Percentiles rank a stretch among this genome's conserved stretches.
Evolutionary conservation across 2,797 vertebrate genomes (phyloP).

Genomic region (Salarias fasciatus): DNA sequence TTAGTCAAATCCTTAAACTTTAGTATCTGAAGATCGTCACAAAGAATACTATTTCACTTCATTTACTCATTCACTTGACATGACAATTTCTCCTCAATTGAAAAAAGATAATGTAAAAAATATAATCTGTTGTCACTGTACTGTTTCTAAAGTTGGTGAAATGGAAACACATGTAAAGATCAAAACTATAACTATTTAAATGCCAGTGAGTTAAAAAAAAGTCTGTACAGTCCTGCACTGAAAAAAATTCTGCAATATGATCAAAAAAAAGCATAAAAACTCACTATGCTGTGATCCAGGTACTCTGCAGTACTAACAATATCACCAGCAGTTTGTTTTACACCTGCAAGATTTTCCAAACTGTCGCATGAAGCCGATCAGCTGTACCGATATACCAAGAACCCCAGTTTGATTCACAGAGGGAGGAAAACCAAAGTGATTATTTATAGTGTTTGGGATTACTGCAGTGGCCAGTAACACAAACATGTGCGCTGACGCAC

Average conservation of each 20-base stretch:
- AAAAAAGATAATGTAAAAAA: too few relatives aligned
- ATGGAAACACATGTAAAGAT: too few relatives aligned
- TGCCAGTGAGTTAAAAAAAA: conserved; percentile 5
- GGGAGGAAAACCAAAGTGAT: conserved; percentile 63
- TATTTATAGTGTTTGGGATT: conserved; percentile 81
- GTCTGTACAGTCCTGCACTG: not conserved
- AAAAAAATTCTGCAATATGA: not conserved
- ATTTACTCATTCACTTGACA: too few relatives aligned
- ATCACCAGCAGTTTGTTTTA: too few relatives aligned
- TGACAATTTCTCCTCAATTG: too few relatives aligned
- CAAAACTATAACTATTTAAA: not conserved
- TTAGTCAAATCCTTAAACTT: too few relatives aligned
- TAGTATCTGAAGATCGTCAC: too few relatives aligned
- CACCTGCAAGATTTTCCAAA: conserved; percentile 13
- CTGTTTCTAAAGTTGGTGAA: too few relatives aligned
- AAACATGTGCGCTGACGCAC: conserved; percentile 37
- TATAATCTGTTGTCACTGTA: too few relatives aligned
- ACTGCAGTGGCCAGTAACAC: conserved; percentile 53
- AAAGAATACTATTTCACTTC: too few relatives aligned
- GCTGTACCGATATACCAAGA: conserved; percentile 25
- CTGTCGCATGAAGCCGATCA: not conserved
- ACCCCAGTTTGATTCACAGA: conserved; percentile 49
- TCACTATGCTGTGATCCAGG: not conserved
- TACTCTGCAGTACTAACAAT: too few relatives aligned
- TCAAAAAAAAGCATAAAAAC: not conserved